Conservation (phyloP, 2,888 invertebrate species). For the Drosophila kokeensis region DNA sequence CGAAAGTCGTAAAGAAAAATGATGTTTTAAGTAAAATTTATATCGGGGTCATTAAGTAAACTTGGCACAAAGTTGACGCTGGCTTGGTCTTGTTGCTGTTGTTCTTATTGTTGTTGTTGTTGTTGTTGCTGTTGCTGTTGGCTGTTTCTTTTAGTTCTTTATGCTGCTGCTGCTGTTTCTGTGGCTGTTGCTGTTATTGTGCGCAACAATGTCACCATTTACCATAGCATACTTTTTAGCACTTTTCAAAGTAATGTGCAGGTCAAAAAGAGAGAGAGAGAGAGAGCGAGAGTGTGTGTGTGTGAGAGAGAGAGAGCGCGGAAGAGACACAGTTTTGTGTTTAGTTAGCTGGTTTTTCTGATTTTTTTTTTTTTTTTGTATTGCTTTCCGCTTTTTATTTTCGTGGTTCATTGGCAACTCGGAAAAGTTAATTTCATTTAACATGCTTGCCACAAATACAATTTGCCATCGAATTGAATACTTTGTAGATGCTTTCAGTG, state of each 20-base stretch:
- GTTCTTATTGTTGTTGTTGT: conserved; percentile 22
- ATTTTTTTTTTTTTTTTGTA: neutral
- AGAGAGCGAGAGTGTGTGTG: neutral
- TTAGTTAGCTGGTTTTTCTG: conserved; percentile 8
- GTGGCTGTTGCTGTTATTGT: conserved; percentile 24
- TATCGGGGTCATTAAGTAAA: conserved; percentile 79
- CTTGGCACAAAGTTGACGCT: conserved; percentile 78
- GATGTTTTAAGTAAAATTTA: conserved; percentile 79
- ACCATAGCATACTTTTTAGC: conserved; percentile 75
- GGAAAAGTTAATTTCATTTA: conserved; percentile 13
- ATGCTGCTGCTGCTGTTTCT: neutral
- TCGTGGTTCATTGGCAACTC: conserved; percentile 8
- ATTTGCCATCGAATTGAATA: conserved; percentile 28
- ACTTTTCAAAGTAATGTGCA: conserved; percentile 66
- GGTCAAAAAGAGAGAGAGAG: conserved; percentile 2
- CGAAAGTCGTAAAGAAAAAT: conserved; percentile 78
- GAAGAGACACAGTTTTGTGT: conserved; percentile 10
- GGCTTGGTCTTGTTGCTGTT: conserved; percentile 37
- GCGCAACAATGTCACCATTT: conserved; percentile 74
- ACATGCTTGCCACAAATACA: conserved; percentile 24
- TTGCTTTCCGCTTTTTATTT: neutral
- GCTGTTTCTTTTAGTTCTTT: conserved; percentile 9
- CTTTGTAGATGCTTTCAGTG: conserved; percentile 17
- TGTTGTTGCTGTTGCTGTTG: conserved; percentile 28
- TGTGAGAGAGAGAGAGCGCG: neutral